Conservation (phyloP, 2,797 vertebrate species). For the Oryzias sinensis region DNA sequence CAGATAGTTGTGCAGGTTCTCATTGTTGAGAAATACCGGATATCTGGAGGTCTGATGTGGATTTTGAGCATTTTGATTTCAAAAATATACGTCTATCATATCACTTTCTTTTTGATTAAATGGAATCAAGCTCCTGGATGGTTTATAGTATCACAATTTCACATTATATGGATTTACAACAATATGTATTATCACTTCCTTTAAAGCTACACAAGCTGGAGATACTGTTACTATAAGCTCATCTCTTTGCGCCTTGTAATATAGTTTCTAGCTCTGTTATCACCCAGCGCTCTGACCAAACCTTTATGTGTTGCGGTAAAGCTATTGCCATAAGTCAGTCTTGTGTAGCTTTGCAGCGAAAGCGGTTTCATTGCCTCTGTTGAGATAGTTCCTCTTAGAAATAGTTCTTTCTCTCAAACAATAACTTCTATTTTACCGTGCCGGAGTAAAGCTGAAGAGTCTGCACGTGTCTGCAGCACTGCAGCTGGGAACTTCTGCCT, state of each 20-base stretch:
- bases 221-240: conserved; percentile 19
- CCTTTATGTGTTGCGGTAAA: conserved; percentile 16
- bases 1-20: conserved; percentile 31
- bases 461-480: conserved; percentile 49
- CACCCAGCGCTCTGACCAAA: conserved; percentile 24
- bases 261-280: conserved; percentile 25
- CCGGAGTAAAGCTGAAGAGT: conserved; percentile 36
- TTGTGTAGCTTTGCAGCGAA: conserved; percentile 26
- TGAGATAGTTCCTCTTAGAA: conserved; percentile 28
- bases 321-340: conserved; percentile 16
- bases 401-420: conserved; percentile 45
- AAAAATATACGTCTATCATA: conserved; percentile 20
- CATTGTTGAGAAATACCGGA: background rate
- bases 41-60: conserved; percentile 1
- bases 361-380: conserved; percentile 36
- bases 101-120: conserved; percentile 27
- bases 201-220: conserved; percentile 27
- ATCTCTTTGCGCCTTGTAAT: conserved; percentile 37
- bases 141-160: conserved; percentile 16
- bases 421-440: conserved; percentile 44
- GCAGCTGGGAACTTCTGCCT: conserved; percentile 46
- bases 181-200: conserved; percentile 5
- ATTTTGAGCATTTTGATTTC: conserved; percentile 18
- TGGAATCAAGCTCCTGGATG: conserved; percentile 12
- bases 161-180: conserved; percentile 33